Conservation (phyloP, 2,888 invertebrate genomes). For the Fragum sueziense region DNA sequence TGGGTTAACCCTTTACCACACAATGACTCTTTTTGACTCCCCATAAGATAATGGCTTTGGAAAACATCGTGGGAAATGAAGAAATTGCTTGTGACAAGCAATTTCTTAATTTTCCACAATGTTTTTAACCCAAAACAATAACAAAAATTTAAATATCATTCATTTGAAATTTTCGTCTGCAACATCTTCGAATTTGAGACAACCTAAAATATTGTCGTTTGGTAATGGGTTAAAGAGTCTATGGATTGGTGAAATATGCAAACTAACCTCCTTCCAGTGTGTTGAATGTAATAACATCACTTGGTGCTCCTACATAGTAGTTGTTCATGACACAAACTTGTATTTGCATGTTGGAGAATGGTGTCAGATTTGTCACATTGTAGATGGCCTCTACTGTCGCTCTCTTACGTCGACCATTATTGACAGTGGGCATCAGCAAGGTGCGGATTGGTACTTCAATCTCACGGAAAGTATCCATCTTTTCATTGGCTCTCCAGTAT, state of each 20-base stretch:
- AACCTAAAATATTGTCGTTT: too few relatives aligned
- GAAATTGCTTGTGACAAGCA: not conserved
- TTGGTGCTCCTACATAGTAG: slow-evolving; percentile 94
- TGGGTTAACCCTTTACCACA: too few relatives aligned
- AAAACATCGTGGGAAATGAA: too few relatives aligned
- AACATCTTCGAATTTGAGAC: too few relatives aligned
- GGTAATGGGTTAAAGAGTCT: too few relatives aligned
- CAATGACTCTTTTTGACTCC: too few relatives aligned
- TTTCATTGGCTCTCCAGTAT: slow-evolving; percentile 93
- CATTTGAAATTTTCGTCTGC: too few relatives aligned
- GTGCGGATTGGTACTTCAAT: slow-evolving; percentile 60
- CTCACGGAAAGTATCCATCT: slow-evolving; percentile 69
- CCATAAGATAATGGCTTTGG: too few relatives aligned
- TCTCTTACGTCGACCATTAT: slow-evolving; percentile 27
- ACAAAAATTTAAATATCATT: too few relatives aligned
- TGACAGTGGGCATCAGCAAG: slow-evolving; percentile 46
- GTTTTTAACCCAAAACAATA: too few relatives aligned
- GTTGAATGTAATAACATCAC: slow-evolving; percentile 87
- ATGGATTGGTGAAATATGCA: not conserved
- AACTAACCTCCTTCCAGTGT: slow-evolving; percentile 78
- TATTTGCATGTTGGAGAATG: slow-evolving; percentile 88
- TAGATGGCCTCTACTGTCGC: slow-evolving; percentile 32
- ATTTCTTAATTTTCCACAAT: too few relatives aligned
- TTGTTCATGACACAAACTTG: slow-evolving; percentile 96
- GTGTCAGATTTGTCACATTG: slow-evolving; percentile 67